Percentiles rank a stretch among this genome's conserved stretches.
Evolutionary conservation across 53 echinoderm and acorn worm genomes (phyloP).

Genomic region (Paracentrotus lividus): DNA sequence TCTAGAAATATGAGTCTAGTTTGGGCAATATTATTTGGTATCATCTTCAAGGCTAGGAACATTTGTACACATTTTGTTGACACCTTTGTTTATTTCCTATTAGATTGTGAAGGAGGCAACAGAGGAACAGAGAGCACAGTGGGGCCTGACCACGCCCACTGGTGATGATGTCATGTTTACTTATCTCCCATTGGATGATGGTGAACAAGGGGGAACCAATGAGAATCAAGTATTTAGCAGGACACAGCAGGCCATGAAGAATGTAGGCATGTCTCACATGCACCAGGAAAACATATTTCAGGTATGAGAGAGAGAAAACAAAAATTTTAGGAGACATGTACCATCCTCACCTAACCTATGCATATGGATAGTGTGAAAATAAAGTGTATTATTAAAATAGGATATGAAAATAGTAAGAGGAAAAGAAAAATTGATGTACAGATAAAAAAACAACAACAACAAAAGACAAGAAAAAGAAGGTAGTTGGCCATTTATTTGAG

Average conservation of each 20-base stretch:
- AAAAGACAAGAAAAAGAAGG: too few species aligned
- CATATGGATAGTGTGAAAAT: not conserved
- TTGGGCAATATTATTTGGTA: too few species aligned
- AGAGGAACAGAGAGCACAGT: slow-evolving; percentile 69
- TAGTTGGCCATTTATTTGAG: too few species aligned
- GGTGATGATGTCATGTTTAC: slow-evolving; percentile 47
- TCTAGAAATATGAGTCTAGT: too few species aligned
- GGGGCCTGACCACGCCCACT: slow-evolving; percentile 71
- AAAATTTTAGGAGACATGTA: too few species aligned
- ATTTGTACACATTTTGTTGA: too few species aligned
- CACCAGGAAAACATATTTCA: slow-evolving; percentile 88
- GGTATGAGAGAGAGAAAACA: slow-evolving; percentile 64
- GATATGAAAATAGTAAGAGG: too few species aligned
- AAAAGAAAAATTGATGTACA: too few species aligned
- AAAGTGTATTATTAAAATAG: too few species aligned
- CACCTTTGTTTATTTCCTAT: not conserved
- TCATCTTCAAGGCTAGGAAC: too few species aligned
- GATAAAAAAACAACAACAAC: too few species aligned
- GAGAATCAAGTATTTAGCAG: slow-evolving; percentile 67
- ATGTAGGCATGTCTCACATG: slow-evolving; percentile 78
- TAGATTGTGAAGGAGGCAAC: slow-evolving; percentile 76
- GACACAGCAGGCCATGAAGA: slow-evolving; percentile 85
- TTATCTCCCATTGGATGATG: slow-evolving; percentile 63
- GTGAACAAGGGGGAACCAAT: not conserved
- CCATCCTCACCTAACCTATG: too few species aligned